A percentile compares a stretch with the other conserved stretches of the same genome.
Evolutionary conservation across 2,113 vertebrate species (phyloP).

Genomic region (Phasianus colchicus): DNA sequence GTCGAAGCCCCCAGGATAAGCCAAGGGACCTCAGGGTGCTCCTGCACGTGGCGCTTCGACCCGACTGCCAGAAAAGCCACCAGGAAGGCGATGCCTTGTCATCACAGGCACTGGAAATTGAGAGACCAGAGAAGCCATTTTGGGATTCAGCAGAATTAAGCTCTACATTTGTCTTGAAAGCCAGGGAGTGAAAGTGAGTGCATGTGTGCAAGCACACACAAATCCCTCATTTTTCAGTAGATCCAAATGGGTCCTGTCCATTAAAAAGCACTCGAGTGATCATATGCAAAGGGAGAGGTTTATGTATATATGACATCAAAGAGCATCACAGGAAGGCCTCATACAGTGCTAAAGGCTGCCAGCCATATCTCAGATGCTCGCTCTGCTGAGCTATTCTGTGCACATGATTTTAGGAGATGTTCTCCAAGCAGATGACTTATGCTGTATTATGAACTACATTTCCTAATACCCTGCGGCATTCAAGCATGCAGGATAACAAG

Average conservation of each 20-base stretch:
- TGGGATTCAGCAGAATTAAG: slow-evolving; percentile 6
- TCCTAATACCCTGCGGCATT: neutral
- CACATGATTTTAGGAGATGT: neutral
- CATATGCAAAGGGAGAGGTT: neutral
- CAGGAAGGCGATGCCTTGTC: neutral
- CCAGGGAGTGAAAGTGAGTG: neutral
- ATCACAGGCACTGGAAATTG: neutral
- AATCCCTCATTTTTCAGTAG: neutral
- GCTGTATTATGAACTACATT: neutral
- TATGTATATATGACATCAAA: neutral
- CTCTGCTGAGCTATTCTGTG: neutral
- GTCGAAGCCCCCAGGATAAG: neutral
- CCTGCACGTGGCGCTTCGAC: neutral
- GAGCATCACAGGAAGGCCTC: neutral
- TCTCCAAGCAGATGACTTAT: neutral
- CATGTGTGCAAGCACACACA: neutral
- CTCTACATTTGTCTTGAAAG: neutral
- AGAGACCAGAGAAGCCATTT: neutral
- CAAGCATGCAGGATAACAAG: neutral
- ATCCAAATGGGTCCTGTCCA: neutral
- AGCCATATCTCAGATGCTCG: neutral
- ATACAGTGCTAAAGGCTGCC: neutral
- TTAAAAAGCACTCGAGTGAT: neutral
- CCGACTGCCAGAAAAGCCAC: neutral
- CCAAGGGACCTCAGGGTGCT: neutral